Conservation (phyloP, 1,140 invertebrate genomes). For the Drosophila mayri region DNA sequence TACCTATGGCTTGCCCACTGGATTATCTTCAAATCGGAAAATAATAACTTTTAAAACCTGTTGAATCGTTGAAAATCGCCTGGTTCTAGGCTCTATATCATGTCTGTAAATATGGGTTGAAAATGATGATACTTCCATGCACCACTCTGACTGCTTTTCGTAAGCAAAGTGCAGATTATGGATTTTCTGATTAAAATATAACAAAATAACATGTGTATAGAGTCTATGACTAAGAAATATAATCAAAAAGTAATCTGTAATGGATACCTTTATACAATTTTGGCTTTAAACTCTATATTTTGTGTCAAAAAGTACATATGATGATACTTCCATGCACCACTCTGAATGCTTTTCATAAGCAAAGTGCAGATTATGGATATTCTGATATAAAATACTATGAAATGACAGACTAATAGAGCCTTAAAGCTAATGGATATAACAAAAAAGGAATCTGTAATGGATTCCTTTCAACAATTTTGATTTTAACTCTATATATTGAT, state of each 20-base stretch:
- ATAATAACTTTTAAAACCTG: not conserved
- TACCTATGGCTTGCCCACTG: not conserved
- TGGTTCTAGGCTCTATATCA: slow-evolving; percentile 7
- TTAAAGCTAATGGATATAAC: not conserved
- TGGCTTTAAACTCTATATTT: not conserved
- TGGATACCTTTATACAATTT: not conserved
- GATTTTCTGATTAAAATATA: not conserved
- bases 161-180: slow-evolving; percentile 1
- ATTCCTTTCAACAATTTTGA: not conserved
- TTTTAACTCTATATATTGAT: not conserved
- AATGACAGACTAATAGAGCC: not conserved
- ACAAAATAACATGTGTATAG: not conserved
- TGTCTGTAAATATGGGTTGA: not conserved
- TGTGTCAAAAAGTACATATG: not conserved
- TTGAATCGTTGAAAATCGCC: not conserved
- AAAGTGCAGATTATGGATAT: slow-evolving; percentile 5
- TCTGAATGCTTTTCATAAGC: not conserved
- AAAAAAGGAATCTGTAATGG: not conserved
- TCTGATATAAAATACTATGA: slow-evolving; percentile 1
- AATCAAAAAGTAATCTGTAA: not conserved
- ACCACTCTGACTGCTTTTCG: not conserved
- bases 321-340: slow-evolving; percentile 7
- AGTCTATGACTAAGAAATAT: not conserved
- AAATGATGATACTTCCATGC: not conserved
- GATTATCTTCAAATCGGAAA: not conserved